Evolutionary conservation across 2,113 vertebrate species (phyloP), one percentile per base, ranked within the genome.

Genomic region (Hiodon tergisus): DNA sequence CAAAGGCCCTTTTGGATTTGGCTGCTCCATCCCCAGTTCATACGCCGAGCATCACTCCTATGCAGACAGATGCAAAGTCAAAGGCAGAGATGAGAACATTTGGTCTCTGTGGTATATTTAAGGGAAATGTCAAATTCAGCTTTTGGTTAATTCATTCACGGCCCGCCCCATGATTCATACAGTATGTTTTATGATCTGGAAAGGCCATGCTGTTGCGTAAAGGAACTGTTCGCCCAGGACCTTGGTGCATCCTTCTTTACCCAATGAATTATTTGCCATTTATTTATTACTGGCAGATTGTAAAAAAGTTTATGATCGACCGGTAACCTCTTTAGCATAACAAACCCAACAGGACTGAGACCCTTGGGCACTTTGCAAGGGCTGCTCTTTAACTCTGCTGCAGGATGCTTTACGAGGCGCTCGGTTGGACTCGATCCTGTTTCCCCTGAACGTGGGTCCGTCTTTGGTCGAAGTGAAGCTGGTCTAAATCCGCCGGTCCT

Each of bases 131-230:
- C 80, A 79, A 81, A 78, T 68, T 80, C 76, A 78, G 77, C 63
- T 46, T 7, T 51, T 54, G 74, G 80, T 79, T 86, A 59, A 87
- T 86, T 82, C 86, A 88, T 88, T 87, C 78, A 74, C 31, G 62
- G 3, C 76, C 78, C 81, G 82, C 61, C 63, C 66, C 1, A 62
- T 82, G 74, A 82, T 76, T 75, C 76, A 81, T 81, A 79, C 72
- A 78, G 77, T 80, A 81, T 67, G 68, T 69, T 76, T 73, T 71
- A 73, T 74, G 17, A 53, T 80, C 80, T 79, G 66, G 73, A 66
- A 80, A 78, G 73, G 83, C 76, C 78, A 81, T 52, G 62, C 62
- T 79, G 75, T 76, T 16, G 31, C 31, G 63, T 31, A 66, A 66
- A 66, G 5, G 16, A 16, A 55, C 3, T 6, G 6, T 17, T 69